Percentiles rank a stretch among this genome's conserved stretches.
Evolutionary conservation across 2,888 invertebrate genomes (phyloP).

Genomic region (Candidula unifasciata): DNA sequence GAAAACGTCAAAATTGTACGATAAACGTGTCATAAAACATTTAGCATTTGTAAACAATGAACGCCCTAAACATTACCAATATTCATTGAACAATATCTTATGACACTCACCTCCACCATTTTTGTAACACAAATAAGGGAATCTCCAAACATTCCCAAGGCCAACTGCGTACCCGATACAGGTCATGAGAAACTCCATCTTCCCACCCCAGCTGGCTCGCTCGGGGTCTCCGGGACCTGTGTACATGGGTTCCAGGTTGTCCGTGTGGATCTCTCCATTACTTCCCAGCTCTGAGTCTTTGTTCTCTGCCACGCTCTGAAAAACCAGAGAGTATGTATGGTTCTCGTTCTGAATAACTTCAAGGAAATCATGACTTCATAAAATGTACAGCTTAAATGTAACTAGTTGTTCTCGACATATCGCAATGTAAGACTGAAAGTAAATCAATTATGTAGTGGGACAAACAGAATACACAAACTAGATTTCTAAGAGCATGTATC

Average conservation of each 20-base stretch:
- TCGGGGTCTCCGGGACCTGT: slow-evolving; percentile 16
- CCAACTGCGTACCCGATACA: slow-evolving; percentile 44
- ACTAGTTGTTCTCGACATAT: too few species aligned
- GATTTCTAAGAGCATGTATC: too few species aligned
- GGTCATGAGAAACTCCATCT: slow-evolving; percentile 51
- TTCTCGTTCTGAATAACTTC: too few species aligned
- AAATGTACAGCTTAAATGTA: too few species aligned
- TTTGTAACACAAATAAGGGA: slow-evolving; percentile 44
- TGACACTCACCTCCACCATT: slow-evolving; percentile 33
- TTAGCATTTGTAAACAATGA: too few species aligned
- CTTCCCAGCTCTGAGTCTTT: background rate
- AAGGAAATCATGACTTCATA: too few species aligned
- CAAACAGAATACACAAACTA: too few species aligned
- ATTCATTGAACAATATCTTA: background rate
- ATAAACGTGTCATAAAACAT: too few species aligned
- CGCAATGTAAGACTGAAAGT: too few species aligned
- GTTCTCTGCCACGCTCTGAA: slow-evolving; percentile 1
- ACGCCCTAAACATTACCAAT: too few species aligned
- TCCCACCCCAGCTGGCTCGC: slow-evolving; percentile 52
- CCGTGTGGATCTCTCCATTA: background rate
- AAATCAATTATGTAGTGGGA: too few species aligned
- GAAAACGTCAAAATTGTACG: too few species aligned
- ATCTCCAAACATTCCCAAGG: slow-evolving; percentile 38
- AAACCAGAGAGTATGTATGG: background rate
- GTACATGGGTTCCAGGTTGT: background rate